Base-by-base conservation (phyloP, 2,797 vertebrate species). In the Furcifer pardalis region DNA sequence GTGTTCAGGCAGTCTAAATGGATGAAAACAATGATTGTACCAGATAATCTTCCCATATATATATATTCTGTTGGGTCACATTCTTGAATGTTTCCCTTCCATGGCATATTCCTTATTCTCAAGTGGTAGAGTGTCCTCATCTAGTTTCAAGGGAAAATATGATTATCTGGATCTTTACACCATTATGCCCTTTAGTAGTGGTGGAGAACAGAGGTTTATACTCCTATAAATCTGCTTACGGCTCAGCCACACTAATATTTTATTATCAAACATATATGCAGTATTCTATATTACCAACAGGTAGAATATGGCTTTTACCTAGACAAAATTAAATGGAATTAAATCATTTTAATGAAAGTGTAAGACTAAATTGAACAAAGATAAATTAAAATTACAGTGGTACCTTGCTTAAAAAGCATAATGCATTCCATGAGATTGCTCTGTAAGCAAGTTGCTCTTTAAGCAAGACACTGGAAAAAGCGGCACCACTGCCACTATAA, bases 241-340 rank as follows among this genome's bases (percentile, higher is more conserved):
- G 27, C 42, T 44, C 81, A 25, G 32, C 21, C 7, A 66, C 60
- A 59, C 75, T 75, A 59, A 49, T 21, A 75, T 62, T 65, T 44
- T 85, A 52, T 74, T 80, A 52, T 32, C 15, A 32, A 32, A n/a
- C 13, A 46, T 60, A 85, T n/a, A n/a, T n/a, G n/a, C n/a, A 85
- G 27, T 75, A 66, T 56, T 42, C 56, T 23, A 78, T 37, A 73
- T 46, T 80, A 74, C 12, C 13, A 32, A 42, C 27, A 52, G 56
- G 27, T n/a, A 17, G 49, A 23, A n/a, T 74, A 13, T 75, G 27
- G 60, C 59, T 75, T 84, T 65, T 80, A 79, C 66, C 66, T 63
- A 66, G 69, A 23, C 46, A 49, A n/a, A 27, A 73, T 66, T 66
- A 85, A 74, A 52, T 74, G 59, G 27, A 56, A 79, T 74, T 65